A percentile compares a stretch with the other conserved stretches of the same genome.
These are phyloP conservation scores for Dasypolia templi DNA, from an alignment of 2,888 invertebrate genomes.

Conservation along the genomic window DNA sequence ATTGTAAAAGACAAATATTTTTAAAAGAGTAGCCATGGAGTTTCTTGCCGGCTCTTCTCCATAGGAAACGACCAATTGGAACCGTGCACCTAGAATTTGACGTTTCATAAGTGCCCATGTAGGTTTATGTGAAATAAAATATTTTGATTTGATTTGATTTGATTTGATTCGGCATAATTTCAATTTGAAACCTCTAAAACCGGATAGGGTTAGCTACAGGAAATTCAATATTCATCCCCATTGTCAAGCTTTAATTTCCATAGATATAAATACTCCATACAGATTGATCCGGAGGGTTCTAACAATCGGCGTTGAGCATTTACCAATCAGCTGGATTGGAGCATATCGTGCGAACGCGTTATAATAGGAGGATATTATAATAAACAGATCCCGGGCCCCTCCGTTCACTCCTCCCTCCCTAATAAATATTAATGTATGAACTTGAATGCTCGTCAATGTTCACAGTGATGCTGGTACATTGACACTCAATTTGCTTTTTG, in stretches of 20 bases:
- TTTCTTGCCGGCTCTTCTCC: too few species aligned
- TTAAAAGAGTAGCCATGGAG: too few species aligned
- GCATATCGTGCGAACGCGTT: constrained; percentile 89
- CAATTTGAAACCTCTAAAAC: neutral
- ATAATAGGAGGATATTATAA: constrained; percentile 90
- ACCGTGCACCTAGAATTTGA: too few species aligned
- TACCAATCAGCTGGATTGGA: constrained; percentile 81
- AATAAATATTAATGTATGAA: constrained; percentile 90
- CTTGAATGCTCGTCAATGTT: constrained; percentile 86
- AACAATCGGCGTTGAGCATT: constrained; percentile 68
- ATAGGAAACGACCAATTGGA: too few species aligned
- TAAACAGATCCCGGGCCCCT: constrained; percentile 89
- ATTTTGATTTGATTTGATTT: too few species aligned
- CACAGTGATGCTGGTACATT: constrained; percentile 88
- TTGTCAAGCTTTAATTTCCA: constrained; percentile 27
- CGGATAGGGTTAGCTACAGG: constrained; percentile 25
- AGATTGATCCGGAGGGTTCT: constrained; percentile 54
- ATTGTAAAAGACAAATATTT: too few species aligned
- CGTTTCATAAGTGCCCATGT: too few species aligned
- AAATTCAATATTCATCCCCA: constrained; percentile 38
- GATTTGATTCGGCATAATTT: neutral
- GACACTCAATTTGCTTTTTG: constrained; percentile 87
- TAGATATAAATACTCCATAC: constrained; percentile 32
- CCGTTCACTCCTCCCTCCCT: constrained; percentile 80
- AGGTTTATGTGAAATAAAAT: too few species aligned